These are phyloP conservation scores for Notocelia uddmanniana DNA, from an alignment of 2,888 invertebrate species.

Conservation along the genomic window DNA sequence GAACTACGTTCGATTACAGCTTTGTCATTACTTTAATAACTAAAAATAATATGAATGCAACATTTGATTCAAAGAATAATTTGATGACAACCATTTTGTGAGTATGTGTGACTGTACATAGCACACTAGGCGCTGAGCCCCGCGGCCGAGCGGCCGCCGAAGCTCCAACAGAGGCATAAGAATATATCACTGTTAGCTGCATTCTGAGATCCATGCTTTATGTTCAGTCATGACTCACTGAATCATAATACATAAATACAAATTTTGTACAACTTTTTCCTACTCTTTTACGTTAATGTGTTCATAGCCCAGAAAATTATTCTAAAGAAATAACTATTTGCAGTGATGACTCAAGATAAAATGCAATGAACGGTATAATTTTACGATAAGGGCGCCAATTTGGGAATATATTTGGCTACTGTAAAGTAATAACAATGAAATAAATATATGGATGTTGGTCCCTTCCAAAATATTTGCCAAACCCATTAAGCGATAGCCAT, in stretches of 20 bases:
- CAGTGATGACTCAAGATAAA: slow-evolving; percentile 69
- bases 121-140: slow-evolving; percentile 71
- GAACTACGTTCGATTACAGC: slow-evolving; percentile 81
- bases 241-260: slow-evolving; percentile 77
- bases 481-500: slow-evolving; percentile 66
- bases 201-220: slow-evolving; percentile 85
- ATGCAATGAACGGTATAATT: slow-evolving; percentile 69
- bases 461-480: slow-evolving; percentile 79
- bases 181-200: slow-evolving; percentile 76
- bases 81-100: slow-evolving; percentile 80
- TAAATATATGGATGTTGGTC: slow-evolving; percentile 77
- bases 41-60: slow-evolving; percentile 84
- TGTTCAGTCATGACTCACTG: slow-evolving; percentile 81
- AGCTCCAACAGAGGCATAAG: slow-evolving; percentile 62
- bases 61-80: slow-evolving; percentile 77
- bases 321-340: slow-evolving; percentile 61
- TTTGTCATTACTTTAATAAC: slow-evolving; percentile 76
- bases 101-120: slow-evolving; percentile 78
- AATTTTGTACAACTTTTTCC: slow-evolving; percentile 70
- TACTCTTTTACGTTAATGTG: slow-evolving; percentile 68
- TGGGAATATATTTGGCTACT: slow-evolving; percentile 60
- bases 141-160: slow-evolving; percentile 60
- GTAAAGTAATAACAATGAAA: slow-evolving; percentile 57
- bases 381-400: slow-evolving; percentile 57
- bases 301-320: slow-evolving; percentile 79